A percentile compares a stretch with the other conserved stretches of the same genome.
These are phyloP conservation scores for Leptobrachium leishanense DNA, from an alignment of 2,113 vertebrate genomes.

Conservation along the genomic window DNA sequence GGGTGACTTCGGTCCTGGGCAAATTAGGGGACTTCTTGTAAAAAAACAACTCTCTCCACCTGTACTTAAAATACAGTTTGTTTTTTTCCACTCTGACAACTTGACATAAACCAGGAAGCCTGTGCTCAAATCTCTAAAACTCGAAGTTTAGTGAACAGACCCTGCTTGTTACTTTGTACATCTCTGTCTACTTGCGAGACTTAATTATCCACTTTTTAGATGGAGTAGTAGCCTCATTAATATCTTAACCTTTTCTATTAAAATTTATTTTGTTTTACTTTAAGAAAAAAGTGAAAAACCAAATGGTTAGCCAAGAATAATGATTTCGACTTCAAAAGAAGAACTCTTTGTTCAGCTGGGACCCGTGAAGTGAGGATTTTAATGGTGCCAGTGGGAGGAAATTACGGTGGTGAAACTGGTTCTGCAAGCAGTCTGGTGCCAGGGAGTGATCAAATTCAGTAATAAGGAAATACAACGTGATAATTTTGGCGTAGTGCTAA, in stretches of 20 bases:
- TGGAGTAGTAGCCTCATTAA: neutral
- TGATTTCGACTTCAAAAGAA: slow-evolving; percentile 6
- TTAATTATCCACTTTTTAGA: neutral
- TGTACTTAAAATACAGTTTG: too few relatives aligned
- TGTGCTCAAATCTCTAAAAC: too few relatives aligned
- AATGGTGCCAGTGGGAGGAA: slow-evolving; percentile 7
- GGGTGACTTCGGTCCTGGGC: too few relatives aligned
- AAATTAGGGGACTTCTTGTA: too few relatives aligned
- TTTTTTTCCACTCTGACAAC: too few relatives aligned
- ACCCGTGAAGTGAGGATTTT: neutral
- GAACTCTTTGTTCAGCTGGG: neutral
- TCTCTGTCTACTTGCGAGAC: neutral
- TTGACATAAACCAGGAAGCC: too few relatives aligned
- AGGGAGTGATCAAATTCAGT: neutral
- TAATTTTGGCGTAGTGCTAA: neutral
- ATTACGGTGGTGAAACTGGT: slow-evolving; percentile 2
- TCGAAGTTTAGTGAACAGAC: too few relatives aligned
- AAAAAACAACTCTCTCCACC: too few relatives aligned
- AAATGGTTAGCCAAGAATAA: neutral
- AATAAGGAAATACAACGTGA: neutral
- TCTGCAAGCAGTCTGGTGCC: slow-evolving; percentile 4
- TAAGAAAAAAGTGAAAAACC: neutral
- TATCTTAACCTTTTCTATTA: neutral
- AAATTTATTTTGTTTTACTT: neutral
- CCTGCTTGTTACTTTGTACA: neutral